Percentiles rank a stretch among this genome's conserved stretches.
Conservation (phyloP, 2,888 invertebrate species). For the Coelopa pilipes region DNA sequence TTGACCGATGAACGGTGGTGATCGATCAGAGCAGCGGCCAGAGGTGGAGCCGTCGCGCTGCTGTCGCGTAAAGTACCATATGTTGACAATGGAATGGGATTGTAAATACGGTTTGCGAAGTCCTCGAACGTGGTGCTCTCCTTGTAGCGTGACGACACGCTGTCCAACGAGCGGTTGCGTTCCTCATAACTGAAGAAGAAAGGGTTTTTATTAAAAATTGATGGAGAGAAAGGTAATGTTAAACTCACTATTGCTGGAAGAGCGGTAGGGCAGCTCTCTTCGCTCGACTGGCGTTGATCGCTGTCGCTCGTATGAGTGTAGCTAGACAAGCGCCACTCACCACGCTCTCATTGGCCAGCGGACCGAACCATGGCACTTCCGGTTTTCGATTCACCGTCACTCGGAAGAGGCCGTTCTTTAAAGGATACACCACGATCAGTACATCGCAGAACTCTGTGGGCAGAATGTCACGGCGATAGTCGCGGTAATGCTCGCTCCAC, state of each 20-base stretch:
- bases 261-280: slow-evolving; percentile 89
- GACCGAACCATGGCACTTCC: slow-evolving; percentile 94
- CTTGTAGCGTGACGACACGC: slow-evolving; percentile 86
- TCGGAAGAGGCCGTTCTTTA: slow-evolving; percentile 85
- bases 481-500: slow-evolving; percentile 97
- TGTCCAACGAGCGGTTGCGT: slow-evolving; percentile 84
- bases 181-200: slow-evolving; percentile 83
- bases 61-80: slow-evolving; percentile 55
- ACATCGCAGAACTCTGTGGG: slow-evolving; percentile 99
- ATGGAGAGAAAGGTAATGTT: not conserved
- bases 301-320: slow-evolving; percentile 88
- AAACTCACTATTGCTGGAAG: slow-evolving; percentile 88
- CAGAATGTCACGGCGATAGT: slow-evolving; percentile 95
- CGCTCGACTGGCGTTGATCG: slow-evolving; percentile 90
- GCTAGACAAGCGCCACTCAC: slow-evolving; percentile 74
- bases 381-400: slow-evolving; percentile 89
- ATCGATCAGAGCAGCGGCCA: slow-evolving; percentile 73
- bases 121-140: slow-evolving; percentile 91
- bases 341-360: slow-evolving; percentile 90
- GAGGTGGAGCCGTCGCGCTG: slow-evolving; percentile 65
- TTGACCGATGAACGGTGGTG: slow-evolving; percentile 64
- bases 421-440: slow-evolving; percentile 94
- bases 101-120: slow-evolving; percentile 80
- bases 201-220: not conserved
- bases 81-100: slow-evolving; percentile 70